Percentiles rank a stretch among this genome's conserved stretches.
phyloP scores from a whole-genome alignment of 2,797 vertebrate genomes.

The Enoplosus armatus region DNA sequence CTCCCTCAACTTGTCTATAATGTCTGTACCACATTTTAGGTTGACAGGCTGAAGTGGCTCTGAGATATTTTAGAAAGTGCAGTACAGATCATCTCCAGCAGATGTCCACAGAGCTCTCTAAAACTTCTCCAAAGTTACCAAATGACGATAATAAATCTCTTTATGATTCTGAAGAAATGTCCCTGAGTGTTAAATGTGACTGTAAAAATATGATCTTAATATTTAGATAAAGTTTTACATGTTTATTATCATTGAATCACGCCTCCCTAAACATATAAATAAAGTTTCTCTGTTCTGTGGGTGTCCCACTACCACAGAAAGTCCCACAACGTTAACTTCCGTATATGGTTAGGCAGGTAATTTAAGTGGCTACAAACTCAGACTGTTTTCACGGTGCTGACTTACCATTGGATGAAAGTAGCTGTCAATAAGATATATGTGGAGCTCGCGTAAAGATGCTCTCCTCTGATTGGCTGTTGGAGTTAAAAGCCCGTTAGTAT shows the following conservation, averaged over 20 bases:
- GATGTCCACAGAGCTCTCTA: conserved; percentile 12
- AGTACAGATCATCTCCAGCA: conserved; percentile 32
- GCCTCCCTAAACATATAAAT: not conserved
- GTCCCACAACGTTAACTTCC: not conserved
- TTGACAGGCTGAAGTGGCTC: not conserved
- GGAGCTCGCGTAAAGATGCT: fast-evolving
- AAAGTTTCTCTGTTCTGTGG: not conserved
- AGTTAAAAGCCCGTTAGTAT: fast-evolving
- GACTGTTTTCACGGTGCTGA: not conserved
- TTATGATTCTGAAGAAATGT: not conserved
- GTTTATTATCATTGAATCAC: not conserved
- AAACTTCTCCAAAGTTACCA: conserved; percentile 14
- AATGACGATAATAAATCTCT: not conserved
- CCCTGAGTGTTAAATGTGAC: not conserved
- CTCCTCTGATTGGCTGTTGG: conserved; percentile 26
- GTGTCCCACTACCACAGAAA: fast-evolving
- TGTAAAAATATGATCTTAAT: not conserved
- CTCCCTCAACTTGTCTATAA: not conserved
- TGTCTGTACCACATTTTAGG: not conserved
- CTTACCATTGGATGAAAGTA: conserved; percentile 22
- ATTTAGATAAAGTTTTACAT: not conserved
- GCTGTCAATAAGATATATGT: not conserved
- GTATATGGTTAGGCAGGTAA: conserved; percentile 17
- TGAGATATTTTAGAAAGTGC: conserved; percentile 36
- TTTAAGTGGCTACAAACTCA: not conserved